A percentile compares a stretch with the other conserved stretches of the same genome.
phyloP scores from a whole-genome alignment of 2,888 invertebrate species.

The Melanargia galathea region DNA sequence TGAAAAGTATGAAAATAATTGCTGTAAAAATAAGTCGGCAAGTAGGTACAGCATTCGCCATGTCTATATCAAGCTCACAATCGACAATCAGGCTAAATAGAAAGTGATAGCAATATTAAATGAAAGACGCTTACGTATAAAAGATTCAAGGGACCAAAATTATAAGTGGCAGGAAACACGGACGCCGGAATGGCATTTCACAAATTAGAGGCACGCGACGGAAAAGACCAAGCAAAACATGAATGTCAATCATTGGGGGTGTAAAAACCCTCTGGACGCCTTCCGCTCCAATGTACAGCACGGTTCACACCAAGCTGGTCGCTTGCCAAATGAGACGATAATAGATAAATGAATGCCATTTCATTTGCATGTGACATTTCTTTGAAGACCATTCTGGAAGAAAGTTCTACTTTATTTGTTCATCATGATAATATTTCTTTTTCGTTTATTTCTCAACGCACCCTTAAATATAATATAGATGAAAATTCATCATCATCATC shows the following conservation, averaged over 20 bases:
- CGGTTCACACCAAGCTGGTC: constrained; percentile 1
- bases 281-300: neutral
- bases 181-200: neutral
- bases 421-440: neutral
- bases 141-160: neutral
- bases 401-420: neutral
- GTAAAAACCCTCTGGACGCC: neutral
- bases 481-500: too few species aligned
- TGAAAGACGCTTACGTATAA: neutral
- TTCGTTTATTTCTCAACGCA: too few species aligned
- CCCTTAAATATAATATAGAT: too few species aligned
- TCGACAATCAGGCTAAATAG: too few species aligned
- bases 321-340: constrained; percentile 12
- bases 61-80: too few species aligned
- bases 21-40: neutral
- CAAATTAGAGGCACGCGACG: constrained; percentile 7
- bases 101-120: neutral
- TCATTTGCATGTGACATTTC: constrained; percentile 17
- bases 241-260: neutral
- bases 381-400: neutral
- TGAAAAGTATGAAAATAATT: neutral
- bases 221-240: neutral
- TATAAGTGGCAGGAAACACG: constrained; percentile 13
- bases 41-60: too few species aligned
- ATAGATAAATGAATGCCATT: constrained; percentile 13